A percentile compares a stretch with the other conserved stretches of the same genome.
Conservation (phyloP, 2,797 vertebrate species). For the Morelia viridis region DNA sequence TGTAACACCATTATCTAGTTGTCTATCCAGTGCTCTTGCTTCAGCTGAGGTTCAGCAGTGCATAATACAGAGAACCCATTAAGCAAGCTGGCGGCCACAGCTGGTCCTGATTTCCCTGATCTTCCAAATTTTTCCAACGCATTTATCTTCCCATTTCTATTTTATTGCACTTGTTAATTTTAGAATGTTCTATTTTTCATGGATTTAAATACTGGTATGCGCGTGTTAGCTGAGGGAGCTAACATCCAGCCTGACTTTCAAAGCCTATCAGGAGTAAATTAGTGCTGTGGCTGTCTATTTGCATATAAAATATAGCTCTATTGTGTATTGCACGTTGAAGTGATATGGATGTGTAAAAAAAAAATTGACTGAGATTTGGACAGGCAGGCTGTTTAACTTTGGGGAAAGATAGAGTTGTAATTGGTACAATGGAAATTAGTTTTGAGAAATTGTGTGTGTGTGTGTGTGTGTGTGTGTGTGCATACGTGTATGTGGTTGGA, state of each 20-base stretch:
- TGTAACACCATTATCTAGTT: too few species aligned
- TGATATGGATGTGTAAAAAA: conserved; percentile 24
- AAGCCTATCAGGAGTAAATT: conserved; percentile 44
- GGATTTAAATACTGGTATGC: conserved; percentile 12
- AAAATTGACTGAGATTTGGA: conserved; percentile 58
- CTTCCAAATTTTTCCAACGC: conserved; percentile 24
- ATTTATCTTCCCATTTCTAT: conserved; percentile 46
- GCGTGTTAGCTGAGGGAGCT: conserved; percentile 2
- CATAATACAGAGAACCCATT: neutral
- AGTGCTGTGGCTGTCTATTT: conserved; percentile 38
- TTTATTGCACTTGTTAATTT: conserved; percentile 38
- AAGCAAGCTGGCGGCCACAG: neutral
- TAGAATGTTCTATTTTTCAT: conserved; percentile 45
- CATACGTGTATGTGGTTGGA: neutral
- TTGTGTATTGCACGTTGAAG: conserved; percentile 36
- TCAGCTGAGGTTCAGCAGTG: too few species aligned
- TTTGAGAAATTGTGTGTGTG: conserved; percentile 19
- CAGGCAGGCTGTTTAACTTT: conserved; percentile 40
- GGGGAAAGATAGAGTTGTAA: conserved; percentile 30
- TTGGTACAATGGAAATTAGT: conserved; percentile 32
- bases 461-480: neutral
- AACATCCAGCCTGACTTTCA: conserved; percentile 28
- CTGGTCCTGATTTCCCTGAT: conserved; percentile 36
- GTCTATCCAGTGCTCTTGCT: too few species aligned
- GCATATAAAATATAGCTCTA: conserved; percentile 42